A percentile compares a stretch with the other conserved stretches of the same genome.
phyloP scores from a whole-genome alignment of 2,113 vertebrate genomes.

The Gasterosteus nipponicus region DNA sequence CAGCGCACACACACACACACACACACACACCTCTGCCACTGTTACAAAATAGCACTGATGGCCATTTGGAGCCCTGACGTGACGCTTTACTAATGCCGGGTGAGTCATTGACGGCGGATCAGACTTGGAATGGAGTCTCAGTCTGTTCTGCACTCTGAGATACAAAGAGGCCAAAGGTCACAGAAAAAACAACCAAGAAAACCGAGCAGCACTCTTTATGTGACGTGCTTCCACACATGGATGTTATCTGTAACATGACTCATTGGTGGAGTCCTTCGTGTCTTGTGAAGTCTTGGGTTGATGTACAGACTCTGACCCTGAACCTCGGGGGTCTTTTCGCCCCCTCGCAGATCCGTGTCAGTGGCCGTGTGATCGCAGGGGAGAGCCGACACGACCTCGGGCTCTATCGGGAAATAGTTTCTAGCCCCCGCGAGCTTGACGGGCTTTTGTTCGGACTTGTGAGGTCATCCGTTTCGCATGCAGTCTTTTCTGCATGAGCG shows the following conservation, averaged over 20 bases:
- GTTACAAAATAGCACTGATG: neutral
- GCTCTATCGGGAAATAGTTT: conserved; percentile 46
- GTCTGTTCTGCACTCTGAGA: neutral
- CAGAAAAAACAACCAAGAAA: neutral
- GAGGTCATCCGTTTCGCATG: conserved; percentile 40
- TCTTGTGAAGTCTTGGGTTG: too few species aligned
- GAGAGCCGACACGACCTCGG: conserved; percentile 31
- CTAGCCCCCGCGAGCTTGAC: conserved; percentile 9
- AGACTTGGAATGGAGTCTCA: neutral
- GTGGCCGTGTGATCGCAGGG: conserved; percentile 38
- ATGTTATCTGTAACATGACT: too few species aligned
- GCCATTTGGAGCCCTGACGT: conserved; percentile 19
- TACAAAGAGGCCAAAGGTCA: conserved; percentile 30
- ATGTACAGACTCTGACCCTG: neutral
- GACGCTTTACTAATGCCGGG: conserved; percentile 30
- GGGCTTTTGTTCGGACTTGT: conserved; percentile 56
- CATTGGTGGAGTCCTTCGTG: too few species aligned
- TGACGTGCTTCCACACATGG: neutral
- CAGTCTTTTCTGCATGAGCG: conserved; percentile 11
- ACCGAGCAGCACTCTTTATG: neutral
- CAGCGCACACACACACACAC: conserved; percentile 5
- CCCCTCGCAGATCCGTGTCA: conserved; percentile 31
- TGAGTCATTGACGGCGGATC: conserved; percentile 35
- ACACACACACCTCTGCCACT: too few species aligned
- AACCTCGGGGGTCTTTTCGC: neutral